Evolutionary conservation across 2,113 vertebrate species (phyloP).

Genomic region (Scytalopus superciliaris): DNA sequence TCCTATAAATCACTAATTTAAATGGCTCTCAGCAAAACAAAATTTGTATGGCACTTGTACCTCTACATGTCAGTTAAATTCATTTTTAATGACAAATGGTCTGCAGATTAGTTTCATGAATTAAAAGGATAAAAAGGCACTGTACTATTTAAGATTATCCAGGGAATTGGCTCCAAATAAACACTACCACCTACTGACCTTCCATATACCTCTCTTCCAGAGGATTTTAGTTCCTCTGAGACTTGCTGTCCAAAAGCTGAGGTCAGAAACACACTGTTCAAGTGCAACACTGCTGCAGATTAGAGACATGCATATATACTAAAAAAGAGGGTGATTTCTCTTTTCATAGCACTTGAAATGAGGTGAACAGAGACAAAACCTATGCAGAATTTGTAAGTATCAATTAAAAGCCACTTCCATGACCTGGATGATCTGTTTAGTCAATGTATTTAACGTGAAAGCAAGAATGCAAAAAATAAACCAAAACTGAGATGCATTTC

Average conservation of each 20-base stretch:
- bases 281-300: not conserved
- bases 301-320: not conserved
- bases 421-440: not conserved
- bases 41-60: not conserved
- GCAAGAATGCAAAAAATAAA: not conserved
- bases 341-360: not conserved
- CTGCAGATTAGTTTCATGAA: not conserved
- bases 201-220: not conserved
- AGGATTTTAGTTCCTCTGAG: not conserved
- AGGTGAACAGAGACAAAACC: not conserved
- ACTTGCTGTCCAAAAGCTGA: not conserved
- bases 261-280: not conserved
- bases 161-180: not conserved
- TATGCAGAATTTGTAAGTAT: not conserved
- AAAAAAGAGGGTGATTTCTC: not conserved
- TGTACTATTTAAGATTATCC: not conserved
- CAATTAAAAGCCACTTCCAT: not conserved
- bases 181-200: not conserved
- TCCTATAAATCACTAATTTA: constrained; percentile 5
- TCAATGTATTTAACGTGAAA: not conserved
- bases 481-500: not conserved
- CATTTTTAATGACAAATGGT: not conserved
- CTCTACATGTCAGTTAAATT: not conserved
- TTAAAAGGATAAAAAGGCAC: not conserved
- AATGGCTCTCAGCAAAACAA: not conserved